These are phyloP conservation scores for Erebia epiphron DNA, from an alignment of 2,888 invertebrate species.

Conservation along the genomic window DNA sequence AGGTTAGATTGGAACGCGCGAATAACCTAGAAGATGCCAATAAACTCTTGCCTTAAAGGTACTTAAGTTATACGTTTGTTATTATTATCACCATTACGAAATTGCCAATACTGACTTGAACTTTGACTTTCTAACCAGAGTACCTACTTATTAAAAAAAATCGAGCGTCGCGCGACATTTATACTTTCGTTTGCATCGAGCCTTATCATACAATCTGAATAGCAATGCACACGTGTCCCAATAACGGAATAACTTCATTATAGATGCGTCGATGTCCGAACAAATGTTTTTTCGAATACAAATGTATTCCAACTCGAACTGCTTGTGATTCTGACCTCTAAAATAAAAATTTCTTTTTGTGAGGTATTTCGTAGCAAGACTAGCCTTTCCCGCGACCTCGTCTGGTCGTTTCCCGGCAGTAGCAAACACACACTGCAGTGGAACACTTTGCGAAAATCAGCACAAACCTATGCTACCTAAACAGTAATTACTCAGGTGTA, in stretches of 20 bases:
- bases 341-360: constrained; percentile 11
- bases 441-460: no score
- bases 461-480: neutral
- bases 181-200: neutral
- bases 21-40: no score
- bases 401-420: no score
- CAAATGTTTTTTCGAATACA: constrained; percentile 24
- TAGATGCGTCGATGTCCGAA: constrained; percentile 20
- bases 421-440: no score
- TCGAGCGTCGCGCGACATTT: neutral
- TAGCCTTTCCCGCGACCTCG: neutral
- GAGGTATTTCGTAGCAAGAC: neutral
- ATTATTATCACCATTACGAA: no score
- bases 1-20: no score
- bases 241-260: constrained; percentile 32
- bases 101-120: no score
- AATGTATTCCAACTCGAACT: constrained; percentile 8
- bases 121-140: no score
- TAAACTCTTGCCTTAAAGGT: no score
- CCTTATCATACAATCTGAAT: constrained; percentile 23
- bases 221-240: constrained; percentile 36
- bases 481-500: no score
- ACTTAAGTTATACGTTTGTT: no score
- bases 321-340: constrained; percentile 20
- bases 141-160: no score